Percentiles rank a stretch among this genome's conserved stretches.
Evolutionary conservation across 2,888 invertebrate species (phyloP).

Genomic region (Diogma glabrata): DNA sequence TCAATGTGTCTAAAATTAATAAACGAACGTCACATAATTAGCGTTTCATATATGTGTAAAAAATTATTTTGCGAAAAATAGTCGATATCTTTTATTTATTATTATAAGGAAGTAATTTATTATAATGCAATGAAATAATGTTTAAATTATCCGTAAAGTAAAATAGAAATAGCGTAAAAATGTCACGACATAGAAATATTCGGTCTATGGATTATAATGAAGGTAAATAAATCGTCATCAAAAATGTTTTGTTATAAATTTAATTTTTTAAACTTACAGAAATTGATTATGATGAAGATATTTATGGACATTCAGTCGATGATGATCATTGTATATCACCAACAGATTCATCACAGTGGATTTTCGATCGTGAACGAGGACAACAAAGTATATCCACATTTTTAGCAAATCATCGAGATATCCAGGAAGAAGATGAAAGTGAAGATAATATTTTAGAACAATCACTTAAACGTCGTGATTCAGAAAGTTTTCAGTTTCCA

Average conservation of each 20-base stretch:
- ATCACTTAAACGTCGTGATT: conserved; percentile 29
- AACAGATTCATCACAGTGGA: conserved; percentile 70
- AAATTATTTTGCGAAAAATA: no score
- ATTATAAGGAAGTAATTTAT: no score
- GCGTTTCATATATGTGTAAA: no score
- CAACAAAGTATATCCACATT: conserved; percentile 65
- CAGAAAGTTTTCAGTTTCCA: conserved; percentile 39
- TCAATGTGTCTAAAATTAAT: no score
- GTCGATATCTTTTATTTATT: no score
- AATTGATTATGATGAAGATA: conserved; percentile 74
- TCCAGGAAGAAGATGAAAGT: conserved; percentile 59
- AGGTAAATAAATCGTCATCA: conserved; percentile 36
- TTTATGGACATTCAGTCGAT: conserved; percentile 89
- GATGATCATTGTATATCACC: conserved; percentile 92
- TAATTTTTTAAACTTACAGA: conserved; percentile 51
- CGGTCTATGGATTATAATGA: conserved; percentile 76
- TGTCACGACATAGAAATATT: conserved; percentile 82
- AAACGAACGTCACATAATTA: no score
- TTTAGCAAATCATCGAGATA: conserved; percentile 52
- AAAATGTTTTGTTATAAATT: conserved; percentile 10
- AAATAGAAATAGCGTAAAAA: no score
- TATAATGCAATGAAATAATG: no score
- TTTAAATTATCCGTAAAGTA: no score
- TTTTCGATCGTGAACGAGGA: conserved; percentile 68
- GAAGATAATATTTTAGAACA: conserved; percentile 27